Conservation (phyloP, 2,888 invertebrate genomes). For the Aleiodes alternator region DNA sequence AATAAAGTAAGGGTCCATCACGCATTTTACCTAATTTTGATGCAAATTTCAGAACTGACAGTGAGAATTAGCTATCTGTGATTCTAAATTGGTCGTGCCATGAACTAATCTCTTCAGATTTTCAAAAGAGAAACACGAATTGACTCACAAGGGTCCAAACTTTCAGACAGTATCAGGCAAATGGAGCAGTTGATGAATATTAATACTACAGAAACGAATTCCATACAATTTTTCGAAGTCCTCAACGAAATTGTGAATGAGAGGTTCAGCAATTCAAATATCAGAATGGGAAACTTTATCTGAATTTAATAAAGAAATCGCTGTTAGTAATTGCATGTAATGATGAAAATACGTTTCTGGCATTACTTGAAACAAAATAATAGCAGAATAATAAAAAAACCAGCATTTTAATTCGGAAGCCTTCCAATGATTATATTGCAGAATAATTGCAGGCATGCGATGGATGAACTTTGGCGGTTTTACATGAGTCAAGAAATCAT, state of each 20-base stretch:
- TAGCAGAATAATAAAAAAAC: conserved; percentile 35
- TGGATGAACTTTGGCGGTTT: conserved; percentile 28
- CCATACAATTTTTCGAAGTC: conserved; percentile 35
- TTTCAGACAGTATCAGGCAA: conserved; percentile 11
- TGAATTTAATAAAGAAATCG: conserved; percentile 25
- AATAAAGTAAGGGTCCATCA: no score
- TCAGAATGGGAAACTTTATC: conserved; percentile 18
- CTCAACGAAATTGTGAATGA: conserved; percentile 34
- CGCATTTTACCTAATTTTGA: no score
- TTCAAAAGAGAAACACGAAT: conserved; percentile 39
- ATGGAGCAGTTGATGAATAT: conserved; percentile 39
- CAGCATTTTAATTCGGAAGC: conserved; percentile 36
- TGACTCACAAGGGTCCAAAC: conserved; percentile 28
- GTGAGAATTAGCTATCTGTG: no score
- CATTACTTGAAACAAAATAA: conserved; percentile 37
- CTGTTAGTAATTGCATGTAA: conserved; percentile 21
- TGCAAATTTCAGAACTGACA: no score
- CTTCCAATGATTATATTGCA: conserved; percentile 40
- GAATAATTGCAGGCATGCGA: conserved; percentile 24
- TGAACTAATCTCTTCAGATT: conserved; percentile 15
- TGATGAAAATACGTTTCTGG: conserved; percentile 38
- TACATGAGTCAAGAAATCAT: conserved; percentile 21
- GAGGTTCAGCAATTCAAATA: conserved; percentile 17
- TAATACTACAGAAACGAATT: not conserved
- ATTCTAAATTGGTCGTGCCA: no score